These are phyloP conservation scores for Melieria omissa DNA, from an alignment of 2,888 invertebrate species.

Conservation along the genomic window DNA sequence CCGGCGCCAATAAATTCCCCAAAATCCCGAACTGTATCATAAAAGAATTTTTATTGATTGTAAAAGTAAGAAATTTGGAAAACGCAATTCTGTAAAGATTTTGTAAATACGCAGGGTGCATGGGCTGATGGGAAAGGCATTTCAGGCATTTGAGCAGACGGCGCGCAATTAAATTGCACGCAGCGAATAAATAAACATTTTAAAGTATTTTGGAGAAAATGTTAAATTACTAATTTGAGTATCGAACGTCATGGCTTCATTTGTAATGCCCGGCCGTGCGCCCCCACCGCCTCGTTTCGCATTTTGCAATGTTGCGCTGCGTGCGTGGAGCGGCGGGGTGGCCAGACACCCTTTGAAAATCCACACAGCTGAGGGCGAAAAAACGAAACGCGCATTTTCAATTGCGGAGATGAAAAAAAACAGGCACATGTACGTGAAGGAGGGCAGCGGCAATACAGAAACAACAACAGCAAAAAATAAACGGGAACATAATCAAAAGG, in stretches of 20 bases:
- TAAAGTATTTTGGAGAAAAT: slow-evolving; percentile 15
- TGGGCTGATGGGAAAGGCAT: background rate
- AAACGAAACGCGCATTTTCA: background rate
- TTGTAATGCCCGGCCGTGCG: slow-evolving; percentile 6
- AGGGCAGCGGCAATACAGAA: background rate
- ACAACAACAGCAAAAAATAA: background rate
- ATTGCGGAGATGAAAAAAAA: background rate
- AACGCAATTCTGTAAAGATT: background rate
- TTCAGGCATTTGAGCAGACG: background rate
- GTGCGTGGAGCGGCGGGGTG: background rate
- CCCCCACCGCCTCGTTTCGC: background rate
- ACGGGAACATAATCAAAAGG: slow-evolving; percentile 43
- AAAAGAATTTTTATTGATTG: slow-evolving; percentile 6
- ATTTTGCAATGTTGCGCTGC: slow-evolving; percentile 8
- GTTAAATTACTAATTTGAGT: slow-evolving; percentile 24
- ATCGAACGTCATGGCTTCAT: slow-evolving; percentile 26
- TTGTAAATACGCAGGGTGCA: background rate
- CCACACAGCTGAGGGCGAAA: slow-evolving; percentile 5
- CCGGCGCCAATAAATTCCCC: slow-evolving; percentile 9
- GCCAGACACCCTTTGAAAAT: background rate
- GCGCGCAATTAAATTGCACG: background rate
- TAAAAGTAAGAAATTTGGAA: slow-evolving; percentile 1
- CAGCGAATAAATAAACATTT: background rate
- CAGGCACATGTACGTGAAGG: background rate
- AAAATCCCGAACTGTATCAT: background rate